These are phyloP conservation scores for Tortricodes alternella DNA, from an alignment of 2,888 invertebrate genomes.

Conservation along the genomic window DNA sequence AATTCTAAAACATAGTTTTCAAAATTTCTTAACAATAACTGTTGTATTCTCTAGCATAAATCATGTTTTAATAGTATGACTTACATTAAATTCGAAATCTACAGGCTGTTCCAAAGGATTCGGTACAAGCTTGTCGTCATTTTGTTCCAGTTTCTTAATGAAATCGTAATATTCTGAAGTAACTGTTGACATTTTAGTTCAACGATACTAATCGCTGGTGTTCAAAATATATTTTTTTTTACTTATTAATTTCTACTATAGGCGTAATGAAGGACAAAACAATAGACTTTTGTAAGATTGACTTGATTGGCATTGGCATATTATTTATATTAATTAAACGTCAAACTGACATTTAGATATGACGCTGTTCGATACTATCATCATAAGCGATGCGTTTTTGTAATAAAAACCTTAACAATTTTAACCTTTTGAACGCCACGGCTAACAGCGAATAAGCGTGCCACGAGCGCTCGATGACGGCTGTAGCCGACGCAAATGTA, in stretches of 20 bases:
- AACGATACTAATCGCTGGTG: not conserved
- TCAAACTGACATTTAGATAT: not conserved
- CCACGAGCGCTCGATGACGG: too few species aligned
- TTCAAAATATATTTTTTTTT: not conserved
- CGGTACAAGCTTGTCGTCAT: slow-evolving; percentile 64
- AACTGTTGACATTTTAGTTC: slow-evolving; percentile 61
- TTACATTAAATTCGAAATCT: slow-evolving; percentile 74
- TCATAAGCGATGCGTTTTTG: too few species aligned
- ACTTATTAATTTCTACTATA: not conserved
- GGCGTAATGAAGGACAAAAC: not conserved
- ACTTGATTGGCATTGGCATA: too few species aligned
- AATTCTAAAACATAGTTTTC: slow-evolving; percentile 79
- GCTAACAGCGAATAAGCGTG: too few species aligned
- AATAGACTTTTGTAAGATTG: not conserved
- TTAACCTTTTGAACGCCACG: too few species aligned
- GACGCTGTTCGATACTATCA: not conserved
- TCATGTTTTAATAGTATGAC: slow-evolving; percentile 30
- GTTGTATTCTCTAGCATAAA: not conserved
- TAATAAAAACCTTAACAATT: too few species aligned
- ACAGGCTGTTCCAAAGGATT: slow-evolving; percentile 57
- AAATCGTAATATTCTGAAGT: slow-evolving; percentile 66
- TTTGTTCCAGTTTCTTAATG: slow-evolving; percentile 72
- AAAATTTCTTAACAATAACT: not conserved
- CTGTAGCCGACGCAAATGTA: too few species aligned
- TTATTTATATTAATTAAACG: too few species aligned